phyloP scores from a whole-genome alignment of 2,113 vertebrate genomes.

The Dasypus novemcinctus region DNA sequence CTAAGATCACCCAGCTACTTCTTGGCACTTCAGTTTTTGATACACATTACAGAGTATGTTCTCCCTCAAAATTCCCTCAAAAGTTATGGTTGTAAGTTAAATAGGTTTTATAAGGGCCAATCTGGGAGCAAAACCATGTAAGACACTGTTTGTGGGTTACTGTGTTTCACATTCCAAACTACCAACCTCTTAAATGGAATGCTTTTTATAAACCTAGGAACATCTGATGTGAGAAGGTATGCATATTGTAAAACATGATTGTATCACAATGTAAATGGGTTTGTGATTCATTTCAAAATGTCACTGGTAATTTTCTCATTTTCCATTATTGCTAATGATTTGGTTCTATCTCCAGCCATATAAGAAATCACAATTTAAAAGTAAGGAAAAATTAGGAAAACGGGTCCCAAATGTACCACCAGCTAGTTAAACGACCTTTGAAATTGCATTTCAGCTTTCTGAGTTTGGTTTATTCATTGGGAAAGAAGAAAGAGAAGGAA shows the following conservation, averaged over 20 bases:
- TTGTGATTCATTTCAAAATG: conserved; percentile 8
- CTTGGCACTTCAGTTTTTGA: background rate
- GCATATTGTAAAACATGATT: background rate
- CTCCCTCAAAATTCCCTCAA: background rate
- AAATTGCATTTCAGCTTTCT: conserved; percentile 27
- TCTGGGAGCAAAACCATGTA: background rate
- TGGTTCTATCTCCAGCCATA: background rate
- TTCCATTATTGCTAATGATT: background rate
- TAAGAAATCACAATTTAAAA: background rate
- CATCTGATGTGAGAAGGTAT: background rate
- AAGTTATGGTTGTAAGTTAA: background rate
- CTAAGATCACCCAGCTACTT: background rate
- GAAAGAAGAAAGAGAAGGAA: background rate
- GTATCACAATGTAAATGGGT: background rate
- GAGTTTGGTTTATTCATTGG: conserved; percentile 12
- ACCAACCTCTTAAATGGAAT: conserved; percentile 15
- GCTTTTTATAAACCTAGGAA: conserved; percentile 43
- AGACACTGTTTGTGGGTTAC: background rate
- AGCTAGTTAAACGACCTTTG: background rate
- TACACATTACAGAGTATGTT: background rate
- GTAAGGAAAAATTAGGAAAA: conserved; percentile 36
- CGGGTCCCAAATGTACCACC: background rate
- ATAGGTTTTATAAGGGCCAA: background rate
- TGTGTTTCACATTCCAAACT: background rate
- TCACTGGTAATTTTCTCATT: background rate